phyloP scores from a whole-genome alignment of 2,113 vertebrate genomes.

The Aythya baeri region DNA sequence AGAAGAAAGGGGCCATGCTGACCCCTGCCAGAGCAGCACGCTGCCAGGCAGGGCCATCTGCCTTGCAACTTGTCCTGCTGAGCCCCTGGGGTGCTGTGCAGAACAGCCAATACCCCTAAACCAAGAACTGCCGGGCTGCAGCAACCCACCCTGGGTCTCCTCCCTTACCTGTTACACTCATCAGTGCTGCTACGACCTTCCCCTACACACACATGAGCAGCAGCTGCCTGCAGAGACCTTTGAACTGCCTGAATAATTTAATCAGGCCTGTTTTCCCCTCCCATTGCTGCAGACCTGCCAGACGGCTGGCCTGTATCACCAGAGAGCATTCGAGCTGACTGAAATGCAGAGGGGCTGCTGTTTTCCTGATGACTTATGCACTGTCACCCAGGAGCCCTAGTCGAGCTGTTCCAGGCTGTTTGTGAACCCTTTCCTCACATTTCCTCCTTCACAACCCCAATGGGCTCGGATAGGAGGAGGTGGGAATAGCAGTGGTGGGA shows the following conservation, averaged over 20 bases:
- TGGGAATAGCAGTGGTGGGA: background rate
- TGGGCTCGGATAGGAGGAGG: background rate
- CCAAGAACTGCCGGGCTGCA: background rate
- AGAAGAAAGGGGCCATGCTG: accelerated
- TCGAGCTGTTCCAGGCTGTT: background rate
- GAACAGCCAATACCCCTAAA: background rate
- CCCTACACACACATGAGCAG: background rate
- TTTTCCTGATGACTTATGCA: background rate
- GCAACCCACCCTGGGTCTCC: background rate
- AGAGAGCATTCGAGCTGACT: background rate
- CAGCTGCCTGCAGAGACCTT: background rate
- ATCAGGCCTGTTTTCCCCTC: background rate
- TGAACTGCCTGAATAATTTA: background rate
- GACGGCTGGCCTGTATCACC: background rate
- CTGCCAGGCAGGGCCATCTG: background rate
- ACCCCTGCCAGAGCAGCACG: background rate
- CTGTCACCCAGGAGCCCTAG: background rate
- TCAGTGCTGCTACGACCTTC: background rate
- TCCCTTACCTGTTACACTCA: background rate
- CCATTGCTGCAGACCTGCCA: background rate
- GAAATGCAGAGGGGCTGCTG: background rate
- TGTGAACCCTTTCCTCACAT: background rate
- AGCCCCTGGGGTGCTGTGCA: background rate
- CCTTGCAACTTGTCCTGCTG: background rate
- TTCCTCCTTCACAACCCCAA: background rate